These are phyloP conservation scores for Neomicropteryx cornuta DNA, from an alignment of 1,140 invertebrate genomes.

Conservation along the genomic window DNA sequence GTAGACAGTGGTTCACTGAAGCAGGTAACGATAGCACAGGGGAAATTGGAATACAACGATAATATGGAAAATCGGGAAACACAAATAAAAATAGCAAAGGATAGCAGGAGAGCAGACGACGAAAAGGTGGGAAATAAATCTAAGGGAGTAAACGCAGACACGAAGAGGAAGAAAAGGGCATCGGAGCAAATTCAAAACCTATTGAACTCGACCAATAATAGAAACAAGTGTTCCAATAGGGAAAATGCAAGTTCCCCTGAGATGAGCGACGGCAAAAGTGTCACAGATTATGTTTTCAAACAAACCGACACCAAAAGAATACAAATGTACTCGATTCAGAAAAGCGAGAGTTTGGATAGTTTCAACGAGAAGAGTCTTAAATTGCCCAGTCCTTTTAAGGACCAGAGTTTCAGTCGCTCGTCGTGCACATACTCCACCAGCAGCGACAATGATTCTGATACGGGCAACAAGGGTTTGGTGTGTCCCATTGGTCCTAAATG, in stretches of 20 bases:
- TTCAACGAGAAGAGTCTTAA: slow-evolving; percentile 7
- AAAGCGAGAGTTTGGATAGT: slow-evolving; percentile 11
- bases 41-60: no score
- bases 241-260: neutral
- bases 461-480: slow-evolving; percentile 22
- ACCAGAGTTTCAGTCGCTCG: slow-evolving; percentile 13
- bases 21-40: no score
- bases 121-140: neutral
- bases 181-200: no score
- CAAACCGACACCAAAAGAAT: slow-evolving; percentile 4
- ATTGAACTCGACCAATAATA: no score
- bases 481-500: slow-evolving; percentile 29
- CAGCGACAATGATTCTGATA: slow-evolving; percentile 26
- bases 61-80: no score
- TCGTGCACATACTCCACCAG: slow-evolving; percentile 11
- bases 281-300: neutral
- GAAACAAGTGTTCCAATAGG: neutral
- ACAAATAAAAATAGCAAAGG: no score
- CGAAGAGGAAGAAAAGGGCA: no score
- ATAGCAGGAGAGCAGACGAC: neutral
- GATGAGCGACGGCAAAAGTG: neutral
- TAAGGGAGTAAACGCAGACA: no score
- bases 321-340: slow-evolving; percentile 7
- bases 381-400: slow-evolving; percentile 13
- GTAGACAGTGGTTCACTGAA: no score